Conservation (phyloP, 2,797 vertebrate genomes). For the Borostomias antarcticus region DNA sequence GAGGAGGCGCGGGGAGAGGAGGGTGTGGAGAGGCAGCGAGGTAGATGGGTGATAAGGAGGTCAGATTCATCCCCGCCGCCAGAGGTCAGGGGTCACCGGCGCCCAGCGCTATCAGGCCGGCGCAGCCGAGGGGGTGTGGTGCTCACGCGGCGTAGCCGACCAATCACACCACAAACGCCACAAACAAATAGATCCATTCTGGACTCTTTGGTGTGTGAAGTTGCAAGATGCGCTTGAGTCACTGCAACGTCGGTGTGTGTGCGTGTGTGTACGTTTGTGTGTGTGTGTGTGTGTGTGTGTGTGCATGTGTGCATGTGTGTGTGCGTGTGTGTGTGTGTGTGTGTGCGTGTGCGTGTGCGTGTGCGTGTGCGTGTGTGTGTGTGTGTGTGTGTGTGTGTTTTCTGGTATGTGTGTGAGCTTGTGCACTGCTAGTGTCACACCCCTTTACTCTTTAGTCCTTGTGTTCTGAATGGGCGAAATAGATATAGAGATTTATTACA, state of each 20-base stretch:
- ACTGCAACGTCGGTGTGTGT: neutral
- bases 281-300: slow-evolving; percentile 1
- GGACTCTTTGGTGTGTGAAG: slow-evolving; percentile 20
- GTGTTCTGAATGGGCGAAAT: too few relatives aligned
- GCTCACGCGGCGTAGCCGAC: neutral
- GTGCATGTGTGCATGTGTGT: neutral
- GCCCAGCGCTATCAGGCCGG: neutral
- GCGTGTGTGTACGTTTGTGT: slow-evolving; percentile 5
- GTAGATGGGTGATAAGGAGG: too few relatives aligned
- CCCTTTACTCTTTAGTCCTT: too few relatives aligned
- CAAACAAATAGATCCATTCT: neutral
- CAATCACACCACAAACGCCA: neutral
- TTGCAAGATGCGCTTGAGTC: slow-evolving; percentile 9
- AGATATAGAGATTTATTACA: too few relatives aligned
- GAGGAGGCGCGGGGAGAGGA: too few relatives aligned
- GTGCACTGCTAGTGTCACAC: slow-evolving; percentile 49
- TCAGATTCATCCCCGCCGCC: too few relatives aligned
- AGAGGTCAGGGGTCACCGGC: neutral
- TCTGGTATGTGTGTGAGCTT: neutral
- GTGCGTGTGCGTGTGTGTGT: neutral
- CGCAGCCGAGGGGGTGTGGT: neutral
- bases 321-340: neutral
- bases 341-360: slow-evolving; percentile 5
- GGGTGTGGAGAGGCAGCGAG: too few relatives aligned
- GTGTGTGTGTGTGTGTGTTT: neutral